A percentile compares a stretch with the other conserved stretches of the same genome.
These are phyloP conservation scores for Tetraneura akinire DNA, from an alignment of 1,140 invertebrate species.

Conservation along the genomic window DNA sequence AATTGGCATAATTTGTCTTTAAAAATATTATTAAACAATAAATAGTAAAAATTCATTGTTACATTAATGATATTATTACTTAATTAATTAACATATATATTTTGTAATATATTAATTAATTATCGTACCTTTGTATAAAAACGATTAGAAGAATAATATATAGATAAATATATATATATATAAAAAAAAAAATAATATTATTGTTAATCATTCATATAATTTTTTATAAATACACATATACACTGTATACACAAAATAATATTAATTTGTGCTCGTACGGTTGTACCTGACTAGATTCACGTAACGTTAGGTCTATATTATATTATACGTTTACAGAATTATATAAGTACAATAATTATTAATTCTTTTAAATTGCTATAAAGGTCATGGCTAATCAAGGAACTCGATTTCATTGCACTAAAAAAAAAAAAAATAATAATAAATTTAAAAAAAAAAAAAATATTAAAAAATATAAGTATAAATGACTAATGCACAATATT, in stretches of 20 bases:
- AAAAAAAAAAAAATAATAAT: neutral
- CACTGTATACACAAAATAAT: slow-evolving; percentile 29
- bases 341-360: slow-evolving; percentile 1
- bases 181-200: too few species aligned
- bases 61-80: too few species aligned
- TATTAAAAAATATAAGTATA: neutral
- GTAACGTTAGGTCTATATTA: neutral
- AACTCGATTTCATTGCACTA: slow-evolving; percentile 36
- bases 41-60: too few species aligned
- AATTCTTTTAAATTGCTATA: neutral
- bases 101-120: too few species aligned
- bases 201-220: slow-evolving; percentile 39
- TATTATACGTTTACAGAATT: slow-evolving; percentile 8
- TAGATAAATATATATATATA: too few species aligned
- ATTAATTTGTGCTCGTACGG: slow-evolving; percentile 34
- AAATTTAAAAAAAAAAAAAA: slow-evolving; percentile 8
- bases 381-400: slow-evolving; percentile 21
- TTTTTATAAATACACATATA: slow-evolving; percentile 41
- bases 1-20: too few species aligned
- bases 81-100: too few species aligned
- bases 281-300: slow-evolving; percentile 29
- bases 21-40: too few species aligned
- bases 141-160: too few species aligned
- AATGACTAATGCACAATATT: neutral
- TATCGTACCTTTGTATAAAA: too few species aligned